These are phyloP conservation scores for Keiferia lycopersicella DNA, from an alignment of 2,888 invertebrate genomes.

Conservation along the genomic window DNA sequence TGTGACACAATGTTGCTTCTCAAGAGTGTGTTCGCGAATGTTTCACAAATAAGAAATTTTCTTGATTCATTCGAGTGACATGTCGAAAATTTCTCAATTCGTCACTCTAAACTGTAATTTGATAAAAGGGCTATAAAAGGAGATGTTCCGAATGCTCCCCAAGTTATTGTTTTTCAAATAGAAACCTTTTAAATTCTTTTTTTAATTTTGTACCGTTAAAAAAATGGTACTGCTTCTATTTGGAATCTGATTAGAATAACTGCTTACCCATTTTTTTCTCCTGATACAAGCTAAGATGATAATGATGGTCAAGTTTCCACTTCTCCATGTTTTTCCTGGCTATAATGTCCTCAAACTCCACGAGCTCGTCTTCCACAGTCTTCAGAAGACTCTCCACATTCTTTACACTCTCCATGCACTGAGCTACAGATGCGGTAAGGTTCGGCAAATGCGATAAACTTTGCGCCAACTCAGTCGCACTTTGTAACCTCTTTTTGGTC, in stretches of 20 bases:
- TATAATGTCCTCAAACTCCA: slow-evolving; percentile 85
- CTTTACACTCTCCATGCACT: slow-evolving; percentile 76
- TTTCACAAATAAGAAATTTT: no score
- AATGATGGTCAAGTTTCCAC: slow-evolving; percentile 86
- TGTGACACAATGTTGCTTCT: not conserved
- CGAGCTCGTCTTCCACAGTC: slow-evolving; percentile 83
- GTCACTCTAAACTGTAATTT: no score
- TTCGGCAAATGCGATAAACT: slow-evolving; percentile 62
- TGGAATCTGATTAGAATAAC: slow-evolving; percentile 19
- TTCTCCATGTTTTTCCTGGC: slow-evolving; percentile 86
- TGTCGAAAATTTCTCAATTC: no score
- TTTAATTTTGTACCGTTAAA: no score
- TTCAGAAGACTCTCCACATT: slow-evolving; percentile 81
- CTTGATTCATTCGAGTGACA: no score
- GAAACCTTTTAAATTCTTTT: no score
- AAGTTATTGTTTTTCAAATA: no score
- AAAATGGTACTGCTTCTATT: no score
- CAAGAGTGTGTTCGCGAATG: no score
- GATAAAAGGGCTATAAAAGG: no score
- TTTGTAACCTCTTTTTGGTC: slow-evolving; percentile 57
- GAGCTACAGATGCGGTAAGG: slow-evolving; percentile 69
- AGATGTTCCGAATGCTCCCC: no score
- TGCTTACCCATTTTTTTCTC: slow-evolving; percentile 87
- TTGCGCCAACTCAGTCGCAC: slow-evolving; percentile 62
- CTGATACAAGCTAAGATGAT: slow-evolving; percentile 86